phyloP scores from a whole-genome alignment of 2,113 vertebrate genomes.

The Corythornis cristatus region DNA sequence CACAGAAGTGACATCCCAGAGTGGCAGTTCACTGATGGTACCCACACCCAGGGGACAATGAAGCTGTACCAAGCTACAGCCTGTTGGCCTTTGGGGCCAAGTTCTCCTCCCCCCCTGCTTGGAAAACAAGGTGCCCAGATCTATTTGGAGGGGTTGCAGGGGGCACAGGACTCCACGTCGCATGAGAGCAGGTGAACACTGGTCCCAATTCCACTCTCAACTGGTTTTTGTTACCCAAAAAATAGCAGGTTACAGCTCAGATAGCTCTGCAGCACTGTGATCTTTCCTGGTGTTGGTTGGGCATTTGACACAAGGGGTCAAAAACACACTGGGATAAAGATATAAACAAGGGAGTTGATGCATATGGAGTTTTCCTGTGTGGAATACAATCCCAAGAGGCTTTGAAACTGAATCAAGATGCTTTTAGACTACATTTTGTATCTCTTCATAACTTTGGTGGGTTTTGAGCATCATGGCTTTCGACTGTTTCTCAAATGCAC shows the following conservation, averaged over 20 bases:
- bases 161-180: accelerated
- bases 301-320: neutral
- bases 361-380: neutral
- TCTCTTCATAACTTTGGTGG: constrained; percentile 7
- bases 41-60: accelerated
- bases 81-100: too few species aligned
- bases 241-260: accelerated
- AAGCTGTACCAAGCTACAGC: neutral
- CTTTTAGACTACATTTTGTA: constrained; percentile 20
- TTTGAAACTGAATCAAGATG: neutral
- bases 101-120: neutral
- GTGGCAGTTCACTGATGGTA: neutral
- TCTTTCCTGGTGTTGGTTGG: neutral
- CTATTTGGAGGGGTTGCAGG: accelerated
- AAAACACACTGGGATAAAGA: neutral
- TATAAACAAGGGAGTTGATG: constrained; percentile 4
- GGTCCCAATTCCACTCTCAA: neutral
- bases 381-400: constrained; percentile 24
- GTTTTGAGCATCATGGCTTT: neutral
- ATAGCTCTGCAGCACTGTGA: neutral
- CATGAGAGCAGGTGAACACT: accelerated
- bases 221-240: neutral
- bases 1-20: neutral
- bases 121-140: neutral
- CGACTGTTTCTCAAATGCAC: neutral